Evolutionary conservation across 2,888 invertebrate genomes (phyloP).

Genomic region (Drosophila helvetica): DNA sequence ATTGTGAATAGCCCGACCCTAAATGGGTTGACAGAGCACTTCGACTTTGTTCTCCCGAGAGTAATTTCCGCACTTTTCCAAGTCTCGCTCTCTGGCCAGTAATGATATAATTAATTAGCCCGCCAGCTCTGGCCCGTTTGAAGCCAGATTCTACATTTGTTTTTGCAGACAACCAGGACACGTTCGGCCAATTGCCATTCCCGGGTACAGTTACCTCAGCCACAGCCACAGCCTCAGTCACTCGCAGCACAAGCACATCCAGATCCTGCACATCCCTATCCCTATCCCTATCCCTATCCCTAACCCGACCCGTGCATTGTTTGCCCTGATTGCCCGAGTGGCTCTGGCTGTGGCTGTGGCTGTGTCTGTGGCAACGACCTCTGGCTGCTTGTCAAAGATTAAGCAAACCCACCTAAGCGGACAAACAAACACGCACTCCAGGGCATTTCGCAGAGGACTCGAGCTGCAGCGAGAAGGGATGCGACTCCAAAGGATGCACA

Average conservation of each 20-base stretch:
- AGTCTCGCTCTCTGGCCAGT: conserved; percentile 1
- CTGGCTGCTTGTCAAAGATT: conserved; percentile 79
- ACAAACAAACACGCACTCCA: conserved; percentile 63
- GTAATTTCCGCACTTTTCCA: conserved; percentile 17
- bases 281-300: no score
- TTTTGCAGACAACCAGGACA: conserved; percentile 49
- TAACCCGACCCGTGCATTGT: conserved; percentile 35
- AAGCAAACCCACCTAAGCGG: conserved; percentile 74
- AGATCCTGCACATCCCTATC: conserved; percentile 14
- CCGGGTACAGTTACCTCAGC: conserved; percentile 4
- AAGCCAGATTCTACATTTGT: conserved; percentile 31
- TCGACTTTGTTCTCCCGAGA: conserved; percentile 4
- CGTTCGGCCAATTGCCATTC: conserved; percentile 21
- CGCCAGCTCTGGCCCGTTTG: conserved; percentile 4
- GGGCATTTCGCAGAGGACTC: conserved; percentile 42
- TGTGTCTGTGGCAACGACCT: conserved; percentile 62
- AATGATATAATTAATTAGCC: conserved; percentile 53
- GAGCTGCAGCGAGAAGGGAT: background rate
- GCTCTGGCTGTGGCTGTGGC: conserved; percentile 4
- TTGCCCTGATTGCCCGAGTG: conserved; percentile 56
- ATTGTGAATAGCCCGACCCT: no score
- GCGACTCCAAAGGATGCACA: conserved; percentile 32
- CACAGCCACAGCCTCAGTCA: background rate
- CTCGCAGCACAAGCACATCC: conserved; percentile 14
- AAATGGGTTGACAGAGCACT: conserved; percentile 42